Evolutionary conservation across 2,113 vertebrate genomes (phyloP).

Genomic region (Anseranas semipalmata): DNA sequence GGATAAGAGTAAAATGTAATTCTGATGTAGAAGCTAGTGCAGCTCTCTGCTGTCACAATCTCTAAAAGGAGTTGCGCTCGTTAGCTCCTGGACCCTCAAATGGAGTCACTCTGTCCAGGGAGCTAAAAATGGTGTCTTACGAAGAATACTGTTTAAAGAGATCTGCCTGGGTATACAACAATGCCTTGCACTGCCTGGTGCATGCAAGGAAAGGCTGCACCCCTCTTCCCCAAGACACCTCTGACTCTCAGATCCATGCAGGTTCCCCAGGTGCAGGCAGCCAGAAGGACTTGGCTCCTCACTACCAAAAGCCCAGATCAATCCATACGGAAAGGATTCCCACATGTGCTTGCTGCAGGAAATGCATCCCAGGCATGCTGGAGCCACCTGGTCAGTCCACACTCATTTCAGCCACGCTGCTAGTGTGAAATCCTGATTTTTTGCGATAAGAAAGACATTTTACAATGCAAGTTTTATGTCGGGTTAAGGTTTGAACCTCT

Average conservation of each 20-base stretch:
- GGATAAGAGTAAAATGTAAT: not conserved
- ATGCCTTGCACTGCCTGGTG: accelerated
- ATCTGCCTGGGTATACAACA: not conserved
- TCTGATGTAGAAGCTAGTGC: not conserved
- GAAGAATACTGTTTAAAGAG: not conserved
- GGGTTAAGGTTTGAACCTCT: slow-evolving; percentile 37
- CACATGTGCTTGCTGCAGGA: not conserved
- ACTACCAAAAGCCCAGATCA: accelerated
- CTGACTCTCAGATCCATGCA: not conserved
- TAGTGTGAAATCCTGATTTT: slow-evolving; percentile 12
- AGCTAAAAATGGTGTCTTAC: not conserved
- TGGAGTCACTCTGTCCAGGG: not conserved
- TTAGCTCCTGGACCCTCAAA: not conserved
- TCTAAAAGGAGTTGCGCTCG: not conserved
- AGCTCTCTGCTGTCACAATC: not conserved
- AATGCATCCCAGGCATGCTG: not conserved
- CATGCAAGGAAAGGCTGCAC: not conserved
- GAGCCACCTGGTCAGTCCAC: not conserved
- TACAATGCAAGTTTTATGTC: not conserved
- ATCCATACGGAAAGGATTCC: not conserved
- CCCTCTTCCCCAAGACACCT: not conserved
- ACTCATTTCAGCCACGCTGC: not conserved
- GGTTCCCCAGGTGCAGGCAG: accelerated
- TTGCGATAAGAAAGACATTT: not conserved
- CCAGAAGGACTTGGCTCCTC: not conserved